These are phyloP conservation scores for Carabus problematicus DNA, from an alignment of 2,888 invertebrate species.

Conservation along the genomic window DNA sequence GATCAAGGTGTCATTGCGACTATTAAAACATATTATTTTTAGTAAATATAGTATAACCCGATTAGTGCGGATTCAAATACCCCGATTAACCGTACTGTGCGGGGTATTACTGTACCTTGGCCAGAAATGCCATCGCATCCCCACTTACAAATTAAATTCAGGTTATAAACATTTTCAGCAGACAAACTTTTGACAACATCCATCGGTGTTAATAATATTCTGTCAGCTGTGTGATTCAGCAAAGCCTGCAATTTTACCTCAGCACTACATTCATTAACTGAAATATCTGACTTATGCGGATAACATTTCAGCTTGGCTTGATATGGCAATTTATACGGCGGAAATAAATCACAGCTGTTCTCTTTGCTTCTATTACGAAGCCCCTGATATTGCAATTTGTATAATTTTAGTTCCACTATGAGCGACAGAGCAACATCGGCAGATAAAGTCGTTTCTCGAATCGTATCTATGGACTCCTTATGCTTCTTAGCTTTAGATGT, in stretches of 20 bases:
- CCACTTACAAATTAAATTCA: conserved; percentile 47
- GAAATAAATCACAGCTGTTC: conserved; percentile 31
- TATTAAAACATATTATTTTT: no score
- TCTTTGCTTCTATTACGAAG: conserved; percentile 6
- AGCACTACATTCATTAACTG: conserved; percentile 44
- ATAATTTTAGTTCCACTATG: conserved; percentile 39
- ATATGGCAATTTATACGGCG: conserved; percentile 44
- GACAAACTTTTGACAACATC: conserved; percentile 40
- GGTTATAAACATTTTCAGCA: conserved; percentile 25
- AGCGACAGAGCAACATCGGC: conserved; percentile 41
- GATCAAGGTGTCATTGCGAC: no score
- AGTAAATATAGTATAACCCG: no score
- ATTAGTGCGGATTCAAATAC: no score
- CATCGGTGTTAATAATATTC: conserved; percentile 41
- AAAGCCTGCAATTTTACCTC: conserved; percentile 46
- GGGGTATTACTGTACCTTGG: conserved; percentile 43
- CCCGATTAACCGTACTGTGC: no score
- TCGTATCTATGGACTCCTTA: conserved; percentile 34
- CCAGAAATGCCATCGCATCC: conserved; percentile 46
- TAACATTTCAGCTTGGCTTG: conserved; percentile 46
- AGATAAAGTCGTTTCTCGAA: conserved; percentile 26
- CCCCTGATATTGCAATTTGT: conserved; percentile 26
- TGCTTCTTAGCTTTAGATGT: conserved; percentile 44
- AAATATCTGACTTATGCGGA: conserved; percentile 41
- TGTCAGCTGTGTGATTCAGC: conserved; percentile 45